Percentiles rank a stretch among this genome's conserved stretches.
phyloP scores from a whole-genome alignment of 2,113 vertebrate genomes.

The Myotis brandtii region DNA sequence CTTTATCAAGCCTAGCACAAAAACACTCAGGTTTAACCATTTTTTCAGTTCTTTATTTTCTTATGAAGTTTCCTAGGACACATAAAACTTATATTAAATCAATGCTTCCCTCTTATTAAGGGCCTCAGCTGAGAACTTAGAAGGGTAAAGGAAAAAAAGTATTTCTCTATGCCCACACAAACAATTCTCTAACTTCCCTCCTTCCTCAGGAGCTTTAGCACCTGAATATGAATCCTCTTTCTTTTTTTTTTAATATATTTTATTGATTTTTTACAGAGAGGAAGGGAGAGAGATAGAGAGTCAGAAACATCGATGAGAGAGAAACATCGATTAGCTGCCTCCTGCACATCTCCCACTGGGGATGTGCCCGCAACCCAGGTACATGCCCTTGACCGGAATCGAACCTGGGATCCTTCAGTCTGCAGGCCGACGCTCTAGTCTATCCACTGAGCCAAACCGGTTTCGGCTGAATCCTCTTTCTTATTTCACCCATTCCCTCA shows the following conservation, averaged over 20 bases:
- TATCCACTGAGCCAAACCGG: no score
- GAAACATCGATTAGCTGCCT: no score
- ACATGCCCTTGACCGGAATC: no score
- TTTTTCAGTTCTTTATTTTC: neutral
- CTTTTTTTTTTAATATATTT: neutral
- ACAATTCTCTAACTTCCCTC: neutral
- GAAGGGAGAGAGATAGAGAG: no score
- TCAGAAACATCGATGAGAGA: no score
- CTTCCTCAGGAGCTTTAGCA: neutral
- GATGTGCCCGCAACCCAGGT: no score
- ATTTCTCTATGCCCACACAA: neutral
- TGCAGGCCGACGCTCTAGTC: no score
- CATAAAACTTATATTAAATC: neutral
- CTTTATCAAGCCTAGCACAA: neutral
- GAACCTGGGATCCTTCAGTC: no score
- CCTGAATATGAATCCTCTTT: neutral
- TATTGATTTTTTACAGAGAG: no score
- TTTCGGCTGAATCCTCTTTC: neutral
- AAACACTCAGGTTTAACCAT: neutral
- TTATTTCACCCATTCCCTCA: neutral
- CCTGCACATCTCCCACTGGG: no score
- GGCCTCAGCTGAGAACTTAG: neutral
- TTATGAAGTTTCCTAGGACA: neutral
- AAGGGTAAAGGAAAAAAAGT: neutral
- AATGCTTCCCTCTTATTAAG: neutral